Conservation (phyloP, 2,113 vertebrate species). For the Cyprinus carpio region DNA sequence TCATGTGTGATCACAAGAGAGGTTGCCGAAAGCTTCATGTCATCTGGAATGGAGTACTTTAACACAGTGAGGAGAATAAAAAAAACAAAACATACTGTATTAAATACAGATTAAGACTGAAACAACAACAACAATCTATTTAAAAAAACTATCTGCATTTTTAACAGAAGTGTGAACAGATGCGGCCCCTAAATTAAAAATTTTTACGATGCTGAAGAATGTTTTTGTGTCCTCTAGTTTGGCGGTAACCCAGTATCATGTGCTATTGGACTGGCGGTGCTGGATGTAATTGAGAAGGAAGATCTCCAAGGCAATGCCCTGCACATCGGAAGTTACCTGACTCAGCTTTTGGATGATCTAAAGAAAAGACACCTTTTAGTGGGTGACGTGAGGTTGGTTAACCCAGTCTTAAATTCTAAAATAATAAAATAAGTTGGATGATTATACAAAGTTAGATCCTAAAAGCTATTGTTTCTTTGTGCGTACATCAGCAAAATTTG, state of each 20-base stretch:
- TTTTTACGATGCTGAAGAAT: not conserved
- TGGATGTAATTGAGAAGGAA: slow-evolving; percentile 89
- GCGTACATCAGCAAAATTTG: not conserved
- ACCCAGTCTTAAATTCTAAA: slow-evolving; percentile 3
- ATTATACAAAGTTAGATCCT: not conserved
- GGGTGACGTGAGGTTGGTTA: slow-evolving; percentile 85
- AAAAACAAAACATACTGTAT: not conserved
- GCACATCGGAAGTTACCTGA: slow-evolving; percentile 83
- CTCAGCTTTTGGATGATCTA: slow-evolving; percentile 76
- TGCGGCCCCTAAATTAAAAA: not conserved
- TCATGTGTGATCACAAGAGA: slow-evolving; percentile 94
- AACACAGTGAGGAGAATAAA: slow-evolving; percentile 82
- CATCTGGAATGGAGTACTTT: slow-evolving; percentile 92
- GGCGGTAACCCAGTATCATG: slow-evolving; percentile 97
- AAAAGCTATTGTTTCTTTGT: not conserved
- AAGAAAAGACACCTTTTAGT: slow-evolving; percentile 87
- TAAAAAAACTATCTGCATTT: not conserved
- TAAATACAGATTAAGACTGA: not conserved
- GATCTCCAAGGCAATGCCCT: slow-evolving; percentile 87
- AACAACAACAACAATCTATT: not conserved
- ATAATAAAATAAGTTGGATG: not conserved
- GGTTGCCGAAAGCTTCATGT: slow-evolving; percentile 87
- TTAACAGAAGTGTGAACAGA: not conserved
- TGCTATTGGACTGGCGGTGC: slow-evolving; percentile 89
- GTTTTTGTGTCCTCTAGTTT: slow-evolving; percentile 76